Conservation (phyloP, 2,888 invertebrate genomes). For the Cancer borealis region DNA sequence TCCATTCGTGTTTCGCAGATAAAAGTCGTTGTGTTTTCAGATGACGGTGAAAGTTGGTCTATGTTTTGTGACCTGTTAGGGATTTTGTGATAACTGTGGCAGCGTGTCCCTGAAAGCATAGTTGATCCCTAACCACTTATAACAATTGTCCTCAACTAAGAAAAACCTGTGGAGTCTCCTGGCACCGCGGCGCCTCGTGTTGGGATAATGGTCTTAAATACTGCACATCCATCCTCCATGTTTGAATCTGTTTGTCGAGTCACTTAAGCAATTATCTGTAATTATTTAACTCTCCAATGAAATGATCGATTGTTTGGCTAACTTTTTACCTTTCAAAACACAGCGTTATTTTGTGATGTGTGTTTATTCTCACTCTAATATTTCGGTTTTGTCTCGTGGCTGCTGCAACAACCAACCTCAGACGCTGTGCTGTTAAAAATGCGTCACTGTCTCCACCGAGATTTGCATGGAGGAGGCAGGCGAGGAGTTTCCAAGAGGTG, state of each 20-base stretch:
- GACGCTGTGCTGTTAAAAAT: background rate
- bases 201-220: background rate
- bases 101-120: background rate
- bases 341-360: background rate
- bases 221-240: background rate
- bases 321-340: background rate
- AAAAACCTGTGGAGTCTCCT: background rate
- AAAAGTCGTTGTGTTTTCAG: background rate
- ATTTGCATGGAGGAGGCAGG: background rate
- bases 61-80: background rate
- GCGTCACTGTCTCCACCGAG: background rate
- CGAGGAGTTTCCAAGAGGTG: background rate
- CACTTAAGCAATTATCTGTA: background rate
- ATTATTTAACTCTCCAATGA: background rate
- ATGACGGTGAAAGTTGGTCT: background rate
- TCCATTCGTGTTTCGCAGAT: background rate
- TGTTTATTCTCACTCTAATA: background rate
- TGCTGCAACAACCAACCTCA: background rate
- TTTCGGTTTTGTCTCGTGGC: background rate
- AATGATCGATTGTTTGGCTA: background rate
- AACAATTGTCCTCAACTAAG: background rate
- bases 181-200: background rate
- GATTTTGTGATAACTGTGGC: background rate
- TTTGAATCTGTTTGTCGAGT: background rate
- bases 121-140: background rate